A percentile compares a stretch with the other conserved stretches of the same genome.
Evolutionary conservation across 2,113 vertebrate genomes (phyloP).

Genomic region (Naja naja): DNA sequence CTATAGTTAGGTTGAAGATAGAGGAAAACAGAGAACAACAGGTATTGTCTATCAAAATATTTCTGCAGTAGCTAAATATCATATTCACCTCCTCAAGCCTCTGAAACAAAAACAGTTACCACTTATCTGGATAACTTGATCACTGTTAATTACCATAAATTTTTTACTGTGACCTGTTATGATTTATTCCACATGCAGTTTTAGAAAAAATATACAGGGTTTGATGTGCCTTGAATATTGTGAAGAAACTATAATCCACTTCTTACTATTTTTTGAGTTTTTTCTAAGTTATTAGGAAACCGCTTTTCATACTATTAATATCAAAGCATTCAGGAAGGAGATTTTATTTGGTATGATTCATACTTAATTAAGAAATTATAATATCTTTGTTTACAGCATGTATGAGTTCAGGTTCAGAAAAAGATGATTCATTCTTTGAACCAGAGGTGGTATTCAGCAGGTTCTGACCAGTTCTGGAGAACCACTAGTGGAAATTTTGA

Average conservation of each 20-base stretch:
- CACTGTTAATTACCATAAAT: background rate
- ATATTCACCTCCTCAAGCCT: background rate
- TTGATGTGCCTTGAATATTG: background rate
- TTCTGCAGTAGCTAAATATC: background rate
- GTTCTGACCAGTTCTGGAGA: too few relatives aligned
- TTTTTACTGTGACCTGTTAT: background rate
- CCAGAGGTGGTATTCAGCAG: too few relatives aligned
- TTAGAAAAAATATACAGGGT: background rate
- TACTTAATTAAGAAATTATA: background rate
- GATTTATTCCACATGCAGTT: background rate
- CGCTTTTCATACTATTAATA: background rate
- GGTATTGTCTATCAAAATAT: background rate
- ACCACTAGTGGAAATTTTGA: too few relatives aligned
- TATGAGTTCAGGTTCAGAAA: background rate
- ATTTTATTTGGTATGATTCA: background rate
- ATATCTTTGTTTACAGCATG: background rate
- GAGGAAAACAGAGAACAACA: background rate
- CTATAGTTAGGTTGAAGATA: background rate
- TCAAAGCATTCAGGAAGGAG: background rate
- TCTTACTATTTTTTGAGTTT: background rate
- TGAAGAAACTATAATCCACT: background rate
- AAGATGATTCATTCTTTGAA: background rate
- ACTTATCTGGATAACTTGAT: background rate
- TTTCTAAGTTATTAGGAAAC: background rate
- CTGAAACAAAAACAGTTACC: background rate